A percentile compares a stretch with the other conserved stretches of the same genome.
phyloP scores from a whole-genome alignment of 2,888 invertebrate genomes.

The Odontocolon sp. region DNA sequence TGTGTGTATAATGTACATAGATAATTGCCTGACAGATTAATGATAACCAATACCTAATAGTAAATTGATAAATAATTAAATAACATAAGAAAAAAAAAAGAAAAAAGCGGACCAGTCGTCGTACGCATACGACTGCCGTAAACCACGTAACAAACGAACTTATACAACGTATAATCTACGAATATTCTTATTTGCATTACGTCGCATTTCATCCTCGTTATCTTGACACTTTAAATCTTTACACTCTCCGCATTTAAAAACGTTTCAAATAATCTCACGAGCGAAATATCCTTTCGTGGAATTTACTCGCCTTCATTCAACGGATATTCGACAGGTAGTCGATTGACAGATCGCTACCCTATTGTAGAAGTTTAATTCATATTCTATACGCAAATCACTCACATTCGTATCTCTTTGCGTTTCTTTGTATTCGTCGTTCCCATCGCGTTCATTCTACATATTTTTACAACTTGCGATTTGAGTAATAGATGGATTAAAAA shows the following conservation, averaged over 20 bases:
- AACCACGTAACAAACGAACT: constrained; percentile 57
- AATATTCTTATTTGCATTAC: constrained; percentile 42
- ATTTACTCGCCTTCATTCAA: not conserved
- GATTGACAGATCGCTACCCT: constrained; percentile 2
- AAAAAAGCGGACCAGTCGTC: constrained; percentile 23
- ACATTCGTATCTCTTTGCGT: constrained; percentile 30
- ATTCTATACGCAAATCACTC: constrained; percentile 40
- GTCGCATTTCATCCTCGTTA: constrained; percentile 21
- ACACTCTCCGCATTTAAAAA: constrained; percentile 26
- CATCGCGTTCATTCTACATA: constrained; percentile 25
- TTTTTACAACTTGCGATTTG: constrained; percentile 27
- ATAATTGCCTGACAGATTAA: constrained; percentile 63
- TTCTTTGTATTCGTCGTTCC: constrained; percentile 1
- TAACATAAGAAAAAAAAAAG: constrained; percentile 62
- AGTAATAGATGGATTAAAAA: constrained; percentile 22
- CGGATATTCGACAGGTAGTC: not conserved
- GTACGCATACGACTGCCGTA: constrained; percentile 43
- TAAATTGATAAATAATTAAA: constrained; percentile 67
- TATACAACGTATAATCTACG: constrained; percentile 50
- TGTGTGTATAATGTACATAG: constrained; percentile 64
- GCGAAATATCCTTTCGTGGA: not conserved
- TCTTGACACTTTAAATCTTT: constrained; percentile 24
- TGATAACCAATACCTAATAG: constrained; percentile 63
- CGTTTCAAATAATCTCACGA: constrained; percentile 15
- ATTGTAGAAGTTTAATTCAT: constrained; percentile 5